phyloP scores from a whole-genome alignment of 2,113 vertebrate species.

The Mungos mungo region DNA sequence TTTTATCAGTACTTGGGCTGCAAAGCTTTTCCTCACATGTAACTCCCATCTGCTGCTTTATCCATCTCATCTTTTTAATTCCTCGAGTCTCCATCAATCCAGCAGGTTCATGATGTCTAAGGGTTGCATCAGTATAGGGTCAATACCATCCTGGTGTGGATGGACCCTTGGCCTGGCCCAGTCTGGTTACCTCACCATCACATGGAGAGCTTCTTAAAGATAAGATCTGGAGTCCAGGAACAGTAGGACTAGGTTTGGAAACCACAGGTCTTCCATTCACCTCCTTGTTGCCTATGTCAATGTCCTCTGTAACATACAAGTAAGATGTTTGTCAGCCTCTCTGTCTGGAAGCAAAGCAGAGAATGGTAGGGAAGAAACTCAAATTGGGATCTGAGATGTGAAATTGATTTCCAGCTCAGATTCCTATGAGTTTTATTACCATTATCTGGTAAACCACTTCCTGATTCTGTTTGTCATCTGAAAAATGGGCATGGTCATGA shows the following conservation, averaged over 20 bases:
- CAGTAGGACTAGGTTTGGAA: background rate
- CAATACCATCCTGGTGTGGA: background rate
- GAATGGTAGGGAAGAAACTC: background rate
- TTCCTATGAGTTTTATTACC: background rate
- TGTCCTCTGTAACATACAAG: background rate
- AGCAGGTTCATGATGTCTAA: background rate
- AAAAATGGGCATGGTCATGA: background rate
- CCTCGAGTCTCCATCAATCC: background rate
- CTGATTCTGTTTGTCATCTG: background rate
- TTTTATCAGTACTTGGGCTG: background rate
- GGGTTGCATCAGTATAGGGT: background rate
- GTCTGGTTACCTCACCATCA: background rate
- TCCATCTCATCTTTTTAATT: background rate
- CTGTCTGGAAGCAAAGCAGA: background rate
- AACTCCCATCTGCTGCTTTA: background rate
- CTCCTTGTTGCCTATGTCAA: background rate
- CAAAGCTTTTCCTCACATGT: background rate
- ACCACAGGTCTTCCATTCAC: background rate
- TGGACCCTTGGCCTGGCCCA: background rate
- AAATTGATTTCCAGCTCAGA: background rate
- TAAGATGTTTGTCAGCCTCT: background rate
- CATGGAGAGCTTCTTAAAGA: background rate
- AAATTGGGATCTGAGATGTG: background rate
- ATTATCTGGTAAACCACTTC: background rate
- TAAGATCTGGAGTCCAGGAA: background rate